Percentiles rank a stretch among this genome's conserved stretches.
phyloP scores from a whole-genome alignment of 2,888 invertebrate species.

The Drosophila demipolita region DNA sequence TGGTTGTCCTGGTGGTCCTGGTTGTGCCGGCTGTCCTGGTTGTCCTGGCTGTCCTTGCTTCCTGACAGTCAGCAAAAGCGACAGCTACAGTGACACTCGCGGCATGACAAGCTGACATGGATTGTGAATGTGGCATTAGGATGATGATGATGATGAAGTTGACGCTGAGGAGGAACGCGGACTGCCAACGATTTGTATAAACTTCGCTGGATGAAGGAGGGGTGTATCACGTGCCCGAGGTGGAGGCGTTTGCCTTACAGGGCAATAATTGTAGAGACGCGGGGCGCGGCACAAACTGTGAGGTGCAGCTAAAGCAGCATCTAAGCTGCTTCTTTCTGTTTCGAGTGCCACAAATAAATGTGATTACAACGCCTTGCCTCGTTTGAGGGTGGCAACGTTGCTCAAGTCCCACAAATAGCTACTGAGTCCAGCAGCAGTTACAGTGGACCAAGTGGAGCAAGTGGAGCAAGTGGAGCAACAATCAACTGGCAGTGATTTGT shows the following conservation, averaged over 20 bases:
- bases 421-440: background rate
- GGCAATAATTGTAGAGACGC: constrained; percentile 67
- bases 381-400: constrained; percentile 17
- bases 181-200: constrained; percentile 72
- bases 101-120: constrained; percentile 59
- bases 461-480: background rate
- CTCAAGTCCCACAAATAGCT: constrained; percentile 11
- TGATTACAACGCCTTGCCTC: constrained; percentile 63
- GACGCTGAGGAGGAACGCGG: constrained; percentile 22
- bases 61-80: constrained; percentile 22
- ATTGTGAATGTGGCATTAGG: constrained; percentile 31
- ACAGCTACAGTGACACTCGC: constrained; percentile 55
- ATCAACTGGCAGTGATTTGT: constrained; percentile 69
- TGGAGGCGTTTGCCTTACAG: constrained; percentile 63
- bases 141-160: constrained; percentile 14
- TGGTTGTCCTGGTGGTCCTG: constrained; percentile 9
- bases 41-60: constrained; percentile 5
- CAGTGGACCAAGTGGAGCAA: background rate
- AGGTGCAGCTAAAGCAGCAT: constrained; percentile 5
- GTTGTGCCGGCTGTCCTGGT: no score
- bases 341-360: constrained; percentile 76
- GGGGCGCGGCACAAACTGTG: background rate
- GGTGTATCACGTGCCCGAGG: constrained; percentile 14
- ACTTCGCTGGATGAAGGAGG: constrained; percentile 23
- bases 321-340: constrained; percentile 4